phyloP scores from a whole-genome alignment of 1,140 invertebrate species.

The Neelides sp. region DNA sequence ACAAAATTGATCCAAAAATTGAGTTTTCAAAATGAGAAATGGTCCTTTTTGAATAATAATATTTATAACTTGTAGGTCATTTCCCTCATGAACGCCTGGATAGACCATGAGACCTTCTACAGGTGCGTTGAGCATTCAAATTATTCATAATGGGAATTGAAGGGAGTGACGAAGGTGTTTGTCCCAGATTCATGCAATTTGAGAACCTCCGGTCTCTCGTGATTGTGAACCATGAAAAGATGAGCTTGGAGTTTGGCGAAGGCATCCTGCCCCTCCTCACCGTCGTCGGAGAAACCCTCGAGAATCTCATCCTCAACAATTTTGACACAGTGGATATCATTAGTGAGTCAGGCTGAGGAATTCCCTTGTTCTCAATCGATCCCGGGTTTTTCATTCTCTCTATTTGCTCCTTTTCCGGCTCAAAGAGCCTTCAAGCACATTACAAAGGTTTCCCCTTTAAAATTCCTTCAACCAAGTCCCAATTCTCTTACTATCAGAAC shows the following conservation, averaged over 20 bases:
- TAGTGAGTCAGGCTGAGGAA: conserved; percentile 17
- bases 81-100: conserved; percentile 32
- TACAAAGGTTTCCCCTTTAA: too few species aligned
- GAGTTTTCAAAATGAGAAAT: too few species aligned
- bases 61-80: conserved; percentile 15
- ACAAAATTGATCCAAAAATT: too few species aligned
- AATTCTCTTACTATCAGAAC: too few species aligned
- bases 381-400: background rate
- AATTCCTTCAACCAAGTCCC: too few species aligned
- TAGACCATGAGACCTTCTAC: conserved; percentile 34
- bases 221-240: conserved; percentile 33
- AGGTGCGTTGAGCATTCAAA: too few species aligned
- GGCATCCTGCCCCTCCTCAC: conserved; percentile 35
- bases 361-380: background rate
- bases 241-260: conserved; percentile 35
- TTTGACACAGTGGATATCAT: conserved; percentile 31
- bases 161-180: too few species aligned
- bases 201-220: conserved; percentile 32
- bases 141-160: too few species aligned
- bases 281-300: conserved; percentile 32
- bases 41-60: too few species aligned
- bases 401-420: too few species aligned
- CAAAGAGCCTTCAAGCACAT: too few species aligned
- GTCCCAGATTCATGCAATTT: conserved; percentile 34
- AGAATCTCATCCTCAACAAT: conserved; percentile 35